Evolutionary conservation across 2,797 vertebrate species (phyloP).

Genomic region (Phalloptychus januarius): DNA sequence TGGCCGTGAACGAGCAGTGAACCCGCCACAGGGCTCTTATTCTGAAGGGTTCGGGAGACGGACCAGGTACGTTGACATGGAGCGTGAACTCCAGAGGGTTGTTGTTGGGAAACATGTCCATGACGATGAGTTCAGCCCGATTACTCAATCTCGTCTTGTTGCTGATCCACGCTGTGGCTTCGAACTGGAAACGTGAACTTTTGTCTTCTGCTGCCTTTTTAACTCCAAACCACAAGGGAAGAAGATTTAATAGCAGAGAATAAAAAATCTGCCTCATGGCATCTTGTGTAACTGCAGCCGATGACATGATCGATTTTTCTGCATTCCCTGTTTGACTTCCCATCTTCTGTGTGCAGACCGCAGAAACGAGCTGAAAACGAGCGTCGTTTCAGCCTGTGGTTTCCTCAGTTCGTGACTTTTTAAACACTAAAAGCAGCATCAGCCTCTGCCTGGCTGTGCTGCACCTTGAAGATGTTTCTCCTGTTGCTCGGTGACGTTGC

Average conservation of each 20-base stretch:
- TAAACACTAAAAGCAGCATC: slow-evolving; percentile 2
- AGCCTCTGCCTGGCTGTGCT: slow-evolving; percentile 37
- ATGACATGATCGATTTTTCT: slow-evolving; percentile 14
- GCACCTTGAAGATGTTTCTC: slow-evolving; percentile 15
- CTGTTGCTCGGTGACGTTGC: slow-evolving; percentile 21
- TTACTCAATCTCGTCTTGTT: slow-evolving; percentile 5
- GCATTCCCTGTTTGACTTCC: slow-evolving; percentile 29
- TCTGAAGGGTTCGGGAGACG: slow-evolving; percentile 8
- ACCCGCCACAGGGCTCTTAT: slow-evolving; percentile 36
- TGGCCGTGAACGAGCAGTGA: slow-evolving; percentile 47
- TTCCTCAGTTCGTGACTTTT: slow-evolving; percentile 30
- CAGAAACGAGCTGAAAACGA: slow-evolving; percentile 34
- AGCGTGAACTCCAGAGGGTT: background rate
- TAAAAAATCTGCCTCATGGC: slow-evolving; percentile 32
- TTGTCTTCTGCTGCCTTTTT: background rate
- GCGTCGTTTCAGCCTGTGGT: slow-evolving; percentile 33
- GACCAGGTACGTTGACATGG: background rate
- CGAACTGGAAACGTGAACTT: slow-evolving; percentile 2
- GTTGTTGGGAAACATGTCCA: slow-evolving; percentile 22
- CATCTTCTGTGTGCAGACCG: slow-evolving; percentile 24
- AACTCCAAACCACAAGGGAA: background rate
- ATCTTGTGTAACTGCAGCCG: slow-evolving; percentile 24
- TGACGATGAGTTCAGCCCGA: slow-evolving; percentile 14
- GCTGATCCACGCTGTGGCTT: background rate
- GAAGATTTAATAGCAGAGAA: slow-evolving; percentile 27